A percentile compares a stretch with the other conserved stretches of the same genome.
These are phyloP conservation scores for Eupsilia transversa DNA, from an alignment of 2,888 invertebrate species.

Conservation along the genomic window DNA sequence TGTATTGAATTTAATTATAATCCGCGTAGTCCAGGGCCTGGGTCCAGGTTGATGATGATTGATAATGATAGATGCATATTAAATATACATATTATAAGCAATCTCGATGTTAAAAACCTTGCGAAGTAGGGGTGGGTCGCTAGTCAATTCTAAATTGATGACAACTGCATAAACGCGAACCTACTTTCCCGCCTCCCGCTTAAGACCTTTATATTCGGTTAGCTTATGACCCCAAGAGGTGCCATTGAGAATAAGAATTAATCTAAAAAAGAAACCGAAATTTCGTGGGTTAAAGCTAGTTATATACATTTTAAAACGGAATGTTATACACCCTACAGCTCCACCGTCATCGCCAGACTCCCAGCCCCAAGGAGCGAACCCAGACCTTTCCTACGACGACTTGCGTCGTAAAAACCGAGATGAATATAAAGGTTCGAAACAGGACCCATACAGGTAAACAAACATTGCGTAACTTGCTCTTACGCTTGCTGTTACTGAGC, in stretches of 20 bases:
- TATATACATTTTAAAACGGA: background rate
- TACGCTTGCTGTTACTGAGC: background rate
- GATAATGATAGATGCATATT: no score
- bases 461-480: background rate
- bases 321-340: constrained; percentile 11
- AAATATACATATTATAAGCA: background rate
- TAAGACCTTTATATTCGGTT: no score
- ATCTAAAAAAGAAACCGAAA: no score
- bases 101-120: background rate
- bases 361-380: constrained; percentile 48
- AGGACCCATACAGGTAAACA: constrained; percentile 87
- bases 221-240: no score
- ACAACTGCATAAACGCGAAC: background rate
- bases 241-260: no score
- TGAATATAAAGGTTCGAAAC: constrained; percentile 87
- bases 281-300: no score
- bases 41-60: no score
- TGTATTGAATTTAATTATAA: background rate
- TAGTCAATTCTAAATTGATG: background rate
- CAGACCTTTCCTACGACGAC: constrained; percentile 93
- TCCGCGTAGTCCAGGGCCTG: no score
- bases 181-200: no score
- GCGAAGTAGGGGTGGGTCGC: background rate
- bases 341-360: constrained; percentile 37
- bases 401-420: constrained; percentile 93